Evolutionary conservation across 2,797 vertebrate genomes (phyloP).

Genomic region (Tamandua tetradactyla): DNA sequence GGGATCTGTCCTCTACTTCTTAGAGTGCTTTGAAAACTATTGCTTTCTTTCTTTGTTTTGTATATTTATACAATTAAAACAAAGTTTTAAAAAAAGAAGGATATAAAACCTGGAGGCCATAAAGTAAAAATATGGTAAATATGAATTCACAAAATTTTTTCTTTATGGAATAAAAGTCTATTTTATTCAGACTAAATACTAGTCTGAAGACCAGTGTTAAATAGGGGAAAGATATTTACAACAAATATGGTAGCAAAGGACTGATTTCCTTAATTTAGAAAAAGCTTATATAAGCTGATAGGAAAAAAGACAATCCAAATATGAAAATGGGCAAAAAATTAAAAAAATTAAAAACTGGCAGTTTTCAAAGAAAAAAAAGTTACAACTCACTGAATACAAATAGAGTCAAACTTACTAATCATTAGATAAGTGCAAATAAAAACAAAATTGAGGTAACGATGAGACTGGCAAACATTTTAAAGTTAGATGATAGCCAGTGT

Average conservation of each 20-base stretch:
- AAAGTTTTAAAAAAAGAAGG: too few relatives aligned
- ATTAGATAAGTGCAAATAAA: background rate
- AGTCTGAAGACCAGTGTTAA: background rate
- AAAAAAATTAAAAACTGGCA: background rate
- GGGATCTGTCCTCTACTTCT: too few relatives aligned
- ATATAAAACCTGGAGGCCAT: background rate
- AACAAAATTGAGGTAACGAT: background rate
- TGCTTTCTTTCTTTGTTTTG: too few relatives aligned
- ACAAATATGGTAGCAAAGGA: background rate
- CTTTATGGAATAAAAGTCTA: background rate
- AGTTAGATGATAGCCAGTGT: too few relatives aligned
- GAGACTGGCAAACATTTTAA: background rate
- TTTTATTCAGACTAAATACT: too few relatives aligned
- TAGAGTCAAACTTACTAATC: background rate
- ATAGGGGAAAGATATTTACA: background rate
- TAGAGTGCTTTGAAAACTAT: too few relatives aligned
- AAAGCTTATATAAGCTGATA: background rate
- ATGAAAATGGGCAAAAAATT: background rate
- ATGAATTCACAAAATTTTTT: background rate
- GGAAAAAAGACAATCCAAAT: background rate
- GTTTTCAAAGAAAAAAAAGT: background rate
- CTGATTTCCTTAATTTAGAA: background rate
- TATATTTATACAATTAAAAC: too few relatives aligned
- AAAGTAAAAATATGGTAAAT: background rate
- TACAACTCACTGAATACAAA: background rate